phyloP scores from a whole-genome alignment of 2,113 vertebrate genomes.

The Poeciliopsis prolifica region DNA sequence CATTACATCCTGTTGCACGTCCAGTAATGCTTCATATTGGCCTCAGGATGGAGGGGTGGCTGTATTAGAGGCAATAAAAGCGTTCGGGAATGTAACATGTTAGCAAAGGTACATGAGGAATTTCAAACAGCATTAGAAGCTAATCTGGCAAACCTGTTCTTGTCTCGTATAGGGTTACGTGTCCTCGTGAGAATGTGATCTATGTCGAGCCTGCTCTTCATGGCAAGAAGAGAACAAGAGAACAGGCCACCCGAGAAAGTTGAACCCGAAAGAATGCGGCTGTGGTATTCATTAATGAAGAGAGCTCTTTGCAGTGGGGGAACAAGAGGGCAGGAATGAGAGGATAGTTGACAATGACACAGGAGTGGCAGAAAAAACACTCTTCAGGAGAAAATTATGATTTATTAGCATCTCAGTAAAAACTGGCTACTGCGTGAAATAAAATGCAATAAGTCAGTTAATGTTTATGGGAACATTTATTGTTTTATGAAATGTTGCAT shows the following conservation, averaged over 20 bases:
- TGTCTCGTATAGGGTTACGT: conserved; percentile 65
- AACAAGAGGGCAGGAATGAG: conserved; percentile 39
- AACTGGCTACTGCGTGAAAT: background rate
- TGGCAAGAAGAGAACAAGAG: conserved; percentile 70
- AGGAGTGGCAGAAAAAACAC: background rate
- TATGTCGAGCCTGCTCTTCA: conserved; percentile 70
- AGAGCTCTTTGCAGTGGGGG: conserved; percentile 49
- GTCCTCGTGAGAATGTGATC: conserved; percentile 70
- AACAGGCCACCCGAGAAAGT: conserved; percentile 71
- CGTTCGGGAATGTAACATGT: conserved; percentile 36
- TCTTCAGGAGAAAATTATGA: background rate
- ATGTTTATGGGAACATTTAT: conserved; percentile 76
- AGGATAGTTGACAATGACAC: conserved; percentile 30
- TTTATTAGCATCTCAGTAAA: background rate
- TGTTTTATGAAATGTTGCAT: conserved; percentile 80
- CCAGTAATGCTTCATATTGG: conserved; percentile 35
- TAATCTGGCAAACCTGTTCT: conserved; percentile 71
- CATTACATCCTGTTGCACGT: conserved; percentile 7
- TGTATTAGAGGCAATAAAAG: conserved; percentile 24
- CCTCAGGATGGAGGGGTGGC: conserved; percentile 14
- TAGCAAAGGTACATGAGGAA: conserved; percentile 48
- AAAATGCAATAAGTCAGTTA: conserved; percentile 6
- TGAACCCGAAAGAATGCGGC: conserved; percentile 74
- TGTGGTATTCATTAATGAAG: conserved; percentile 76
- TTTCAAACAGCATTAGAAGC: conserved; percentile 51